phyloP scores from a whole-genome alignment of 2,113 vertebrate genomes.

The Elanoides forficatus region DNA sequence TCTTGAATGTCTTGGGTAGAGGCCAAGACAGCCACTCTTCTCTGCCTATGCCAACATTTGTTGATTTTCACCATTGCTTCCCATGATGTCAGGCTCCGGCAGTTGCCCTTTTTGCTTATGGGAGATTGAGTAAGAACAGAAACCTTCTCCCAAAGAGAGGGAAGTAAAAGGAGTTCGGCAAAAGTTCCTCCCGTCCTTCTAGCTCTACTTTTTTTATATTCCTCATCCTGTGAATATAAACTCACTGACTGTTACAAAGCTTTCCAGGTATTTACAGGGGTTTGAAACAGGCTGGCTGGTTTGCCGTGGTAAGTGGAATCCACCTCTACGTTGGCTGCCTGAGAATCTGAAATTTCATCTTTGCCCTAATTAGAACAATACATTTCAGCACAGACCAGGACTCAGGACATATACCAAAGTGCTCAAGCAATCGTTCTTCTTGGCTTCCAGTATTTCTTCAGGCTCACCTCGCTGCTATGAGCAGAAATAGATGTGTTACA shows the following conservation, averaged over 20 bases:
- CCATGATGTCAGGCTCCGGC: background rate
- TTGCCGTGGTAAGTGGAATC: background rate
- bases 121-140: background rate
- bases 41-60: background rate
- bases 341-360: background rate
- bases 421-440: background rate
- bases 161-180: background rate
- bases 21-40: background rate
- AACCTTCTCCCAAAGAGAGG: background rate
- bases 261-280: background rate
- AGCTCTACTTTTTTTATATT: background rate
- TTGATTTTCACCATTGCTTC: background rate
- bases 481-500: background rate
- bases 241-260: background rate
- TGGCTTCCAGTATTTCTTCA: background rate
- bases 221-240: background rate
- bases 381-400: background rate
- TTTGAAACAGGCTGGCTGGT: background rate
- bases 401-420: background rate
- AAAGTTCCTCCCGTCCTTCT: background rate
- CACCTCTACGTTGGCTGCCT: background rate
- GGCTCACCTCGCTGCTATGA: background rate
- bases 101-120: background rate
- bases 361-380: background rate
- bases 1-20: background rate